Conservation (phyloP, 2,797 vertebrate genomes). For the Lepidocolaptes lacrymiger region DNA sequence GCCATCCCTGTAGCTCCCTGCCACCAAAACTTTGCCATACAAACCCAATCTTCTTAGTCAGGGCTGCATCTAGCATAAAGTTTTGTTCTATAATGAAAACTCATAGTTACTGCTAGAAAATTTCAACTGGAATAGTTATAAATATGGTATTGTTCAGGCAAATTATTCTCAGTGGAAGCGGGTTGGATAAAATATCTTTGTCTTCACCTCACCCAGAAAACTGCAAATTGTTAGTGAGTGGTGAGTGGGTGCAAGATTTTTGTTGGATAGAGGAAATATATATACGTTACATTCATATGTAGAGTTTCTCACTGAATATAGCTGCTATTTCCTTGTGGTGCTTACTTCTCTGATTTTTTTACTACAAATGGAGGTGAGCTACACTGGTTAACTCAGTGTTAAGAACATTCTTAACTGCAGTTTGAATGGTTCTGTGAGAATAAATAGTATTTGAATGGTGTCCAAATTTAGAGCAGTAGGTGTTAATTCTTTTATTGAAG, state of each 20-base stretch:
- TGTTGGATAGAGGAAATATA: neutral
- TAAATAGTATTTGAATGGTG: neutral
- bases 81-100: neutral
- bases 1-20: neutral
- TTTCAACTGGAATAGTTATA: neutral
- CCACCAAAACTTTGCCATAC: neutral
- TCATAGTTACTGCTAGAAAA: neutral
- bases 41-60: neutral
- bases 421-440: neutral
- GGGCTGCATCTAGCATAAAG: neutral
- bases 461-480: neutral
- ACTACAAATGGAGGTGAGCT: neutral
- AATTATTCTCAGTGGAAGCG: neutral
- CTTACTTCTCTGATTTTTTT: neutral
- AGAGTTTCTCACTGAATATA: neutral
- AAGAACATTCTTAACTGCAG: neutral
- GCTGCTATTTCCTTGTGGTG: neutral
- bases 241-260: neutral
- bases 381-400: neutral
- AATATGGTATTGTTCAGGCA: neutral
- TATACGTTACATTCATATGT: neutral
- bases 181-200: neutral
- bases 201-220: neutral
- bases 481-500: neutral
- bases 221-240: neutral